Conservation (phyloP, 2,113 vertebrate genomes). For the Struthio camelus region DNA sequence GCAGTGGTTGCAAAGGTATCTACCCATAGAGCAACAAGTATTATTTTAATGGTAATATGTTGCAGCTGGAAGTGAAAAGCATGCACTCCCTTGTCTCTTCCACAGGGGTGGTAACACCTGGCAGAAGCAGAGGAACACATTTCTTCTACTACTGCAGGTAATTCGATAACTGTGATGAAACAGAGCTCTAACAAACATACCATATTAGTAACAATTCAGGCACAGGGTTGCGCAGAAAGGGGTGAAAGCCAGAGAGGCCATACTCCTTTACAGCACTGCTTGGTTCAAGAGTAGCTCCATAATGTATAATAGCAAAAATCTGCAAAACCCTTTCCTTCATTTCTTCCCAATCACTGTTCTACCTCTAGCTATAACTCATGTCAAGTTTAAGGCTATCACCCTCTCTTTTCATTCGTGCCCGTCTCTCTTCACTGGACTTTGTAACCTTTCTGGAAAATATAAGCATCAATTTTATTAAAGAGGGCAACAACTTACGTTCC, state of each 20-base stretch:
- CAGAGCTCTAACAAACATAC: not conserved
- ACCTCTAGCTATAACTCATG: not conserved
- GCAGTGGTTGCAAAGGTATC: not conserved
- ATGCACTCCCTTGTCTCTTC: not conserved
- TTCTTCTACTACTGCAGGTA: not conserved
- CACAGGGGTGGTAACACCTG: not conserved
- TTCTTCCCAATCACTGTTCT: not conserved
- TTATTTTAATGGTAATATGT: no score
- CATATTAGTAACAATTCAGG: not conserved
- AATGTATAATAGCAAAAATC: not conserved
- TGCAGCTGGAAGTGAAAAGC: no score
- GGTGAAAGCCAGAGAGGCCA: not conserved
- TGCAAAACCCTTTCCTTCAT: not conserved
- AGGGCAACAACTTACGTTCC: not conserved
- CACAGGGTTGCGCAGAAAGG: not conserved
- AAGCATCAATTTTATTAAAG: not conserved
- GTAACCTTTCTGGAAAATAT: not conserved
- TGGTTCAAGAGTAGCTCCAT: not conserved
- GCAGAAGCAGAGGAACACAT: no score
- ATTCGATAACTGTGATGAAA: not conserved
- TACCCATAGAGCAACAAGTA: not conserved
- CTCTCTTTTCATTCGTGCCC: not conserved
- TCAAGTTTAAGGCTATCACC: not conserved
- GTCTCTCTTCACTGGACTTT: not conserved
- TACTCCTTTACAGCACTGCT: accelerated